These are phyloP conservation scores for Aphis craccivora DNA, from an alignment of 1,140 invertebrate genomes.

Conservation along the genomic window DNA sequence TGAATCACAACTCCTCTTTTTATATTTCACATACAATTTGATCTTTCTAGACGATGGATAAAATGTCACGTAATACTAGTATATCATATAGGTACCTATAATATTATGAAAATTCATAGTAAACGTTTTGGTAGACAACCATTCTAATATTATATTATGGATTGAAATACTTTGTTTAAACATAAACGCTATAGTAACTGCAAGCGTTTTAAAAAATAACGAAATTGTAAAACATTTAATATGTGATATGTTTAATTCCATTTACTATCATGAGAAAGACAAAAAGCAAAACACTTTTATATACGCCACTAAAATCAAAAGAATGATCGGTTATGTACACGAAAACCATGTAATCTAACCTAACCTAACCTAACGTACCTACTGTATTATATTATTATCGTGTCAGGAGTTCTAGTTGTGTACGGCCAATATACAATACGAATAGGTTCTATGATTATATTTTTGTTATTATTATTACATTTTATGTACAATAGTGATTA, in stretches of 20 bases:
- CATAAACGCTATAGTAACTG: too few relatives aligned
- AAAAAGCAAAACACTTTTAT: background rate
- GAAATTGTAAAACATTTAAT: background rate
- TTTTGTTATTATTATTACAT: conserved; percentile 1
- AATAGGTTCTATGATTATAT: background rate
- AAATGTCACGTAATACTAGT: too few relatives aligned
- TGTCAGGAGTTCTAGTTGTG: background rate
- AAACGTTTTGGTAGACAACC: too few relatives aligned
- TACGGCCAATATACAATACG: background rate
- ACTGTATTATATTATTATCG: background rate
- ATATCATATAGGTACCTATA: too few relatives aligned
- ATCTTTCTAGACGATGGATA: too few relatives aligned
- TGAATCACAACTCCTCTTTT: too few relatives aligned
- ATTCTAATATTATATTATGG: too few relatives aligned
- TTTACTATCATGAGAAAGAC: background rate
- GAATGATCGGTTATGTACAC: background rate
- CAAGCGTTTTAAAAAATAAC: too few relatives aligned
- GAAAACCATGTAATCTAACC: background rate
- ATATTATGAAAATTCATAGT: too few relatives aligned
- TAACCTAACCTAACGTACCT: background rate
- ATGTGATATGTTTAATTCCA: background rate
- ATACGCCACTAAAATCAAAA: background rate
- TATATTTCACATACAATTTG: too few relatives aligned
- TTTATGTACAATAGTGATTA: background rate
- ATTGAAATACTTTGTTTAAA: too few relatives aligned